Conservation (phyloP, 2,797 vertebrate species). For the Petrocephalus schoutedeni region DNA sequence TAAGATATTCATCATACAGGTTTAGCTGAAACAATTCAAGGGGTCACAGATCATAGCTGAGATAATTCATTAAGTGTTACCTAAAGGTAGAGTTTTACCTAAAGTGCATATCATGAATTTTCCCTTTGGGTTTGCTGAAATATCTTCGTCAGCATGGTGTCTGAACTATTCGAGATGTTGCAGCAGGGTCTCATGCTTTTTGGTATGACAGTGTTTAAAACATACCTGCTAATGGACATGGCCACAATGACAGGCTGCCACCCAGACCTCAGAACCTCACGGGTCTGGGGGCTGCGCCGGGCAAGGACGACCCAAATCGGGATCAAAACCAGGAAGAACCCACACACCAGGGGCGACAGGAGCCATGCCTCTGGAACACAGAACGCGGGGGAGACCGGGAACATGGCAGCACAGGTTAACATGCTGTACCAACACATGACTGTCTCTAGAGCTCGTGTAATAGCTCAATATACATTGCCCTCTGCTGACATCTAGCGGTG, state of each 20-base stretch:
- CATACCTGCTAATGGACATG: constrained; percentile 83
- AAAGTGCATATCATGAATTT: not conserved
- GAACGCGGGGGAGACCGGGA: not conserved
- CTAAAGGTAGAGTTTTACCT: not conserved
- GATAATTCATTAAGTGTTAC: not conserved
- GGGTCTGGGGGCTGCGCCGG: constrained; percentile 58
- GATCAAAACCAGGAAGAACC: constrained; percentile 62
- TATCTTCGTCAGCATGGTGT: not conserved
- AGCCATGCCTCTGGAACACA: constrained; percentile 61
- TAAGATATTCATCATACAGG: not conserved
- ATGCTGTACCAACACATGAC: not conserved
- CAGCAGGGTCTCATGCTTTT: not conserved
- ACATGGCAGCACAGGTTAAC: not conserved
- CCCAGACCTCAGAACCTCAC: constrained; percentile 71
- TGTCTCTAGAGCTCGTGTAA: not conserved
- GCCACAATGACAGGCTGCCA: constrained; percentile 81
- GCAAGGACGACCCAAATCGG: constrained; percentile 69
- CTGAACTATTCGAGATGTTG: not conserved
- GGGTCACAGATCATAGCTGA: not conserved
- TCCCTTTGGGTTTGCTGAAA: not conserved
- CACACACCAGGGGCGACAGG: constrained; percentile 61
- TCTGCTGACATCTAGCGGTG: constrained; percentile 11
- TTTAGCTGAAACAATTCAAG: not conserved
- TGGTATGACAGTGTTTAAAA: not conserved
- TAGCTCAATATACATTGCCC: not conserved